phyloP scores from a whole-genome alignment of 2,797 vertebrate species.

The Sarcoramphus papa region DNA sequence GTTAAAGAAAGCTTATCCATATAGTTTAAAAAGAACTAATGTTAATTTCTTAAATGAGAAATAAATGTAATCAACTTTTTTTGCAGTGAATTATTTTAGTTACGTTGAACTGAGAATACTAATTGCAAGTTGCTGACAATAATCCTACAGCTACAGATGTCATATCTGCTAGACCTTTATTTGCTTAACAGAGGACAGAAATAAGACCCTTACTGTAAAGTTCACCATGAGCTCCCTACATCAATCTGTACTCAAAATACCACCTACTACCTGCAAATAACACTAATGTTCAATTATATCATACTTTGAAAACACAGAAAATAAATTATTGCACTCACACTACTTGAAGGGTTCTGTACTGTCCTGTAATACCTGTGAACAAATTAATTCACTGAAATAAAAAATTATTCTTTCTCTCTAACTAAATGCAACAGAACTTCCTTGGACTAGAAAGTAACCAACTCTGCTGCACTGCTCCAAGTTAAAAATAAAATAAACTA shows the following conservation, averaged over 20 bases:
- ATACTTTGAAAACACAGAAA: neutral
- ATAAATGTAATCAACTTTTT: neutral
- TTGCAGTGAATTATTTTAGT: neutral
- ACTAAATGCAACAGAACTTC: neutral
- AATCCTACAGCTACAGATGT: neutral
- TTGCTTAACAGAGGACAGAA: neutral
- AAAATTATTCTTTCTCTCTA: neutral
- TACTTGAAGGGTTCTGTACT: neutral
- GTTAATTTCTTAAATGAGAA: neutral
- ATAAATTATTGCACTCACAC: neutral
- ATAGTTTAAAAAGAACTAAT: neutral
- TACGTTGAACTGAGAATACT: neutral
- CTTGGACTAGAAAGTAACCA: neutral
- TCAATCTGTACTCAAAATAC: neutral
- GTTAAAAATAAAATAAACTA: neutral
- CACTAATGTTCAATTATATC: neutral
- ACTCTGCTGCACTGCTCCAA: neutral
- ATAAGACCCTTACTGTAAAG: neutral
- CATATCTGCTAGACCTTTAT: neutral
- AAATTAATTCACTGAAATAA: neutral
- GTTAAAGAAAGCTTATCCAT: neutral
- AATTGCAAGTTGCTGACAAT: neutral
- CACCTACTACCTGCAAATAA: neutral
- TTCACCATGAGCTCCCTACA: neutral
- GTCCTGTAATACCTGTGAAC: neutral